These are phyloP conservation scores for Scaptomyza montana DNA, from an alignment of 1,140 invertebrate genomes.

Conservation along the genomic window DNA sequence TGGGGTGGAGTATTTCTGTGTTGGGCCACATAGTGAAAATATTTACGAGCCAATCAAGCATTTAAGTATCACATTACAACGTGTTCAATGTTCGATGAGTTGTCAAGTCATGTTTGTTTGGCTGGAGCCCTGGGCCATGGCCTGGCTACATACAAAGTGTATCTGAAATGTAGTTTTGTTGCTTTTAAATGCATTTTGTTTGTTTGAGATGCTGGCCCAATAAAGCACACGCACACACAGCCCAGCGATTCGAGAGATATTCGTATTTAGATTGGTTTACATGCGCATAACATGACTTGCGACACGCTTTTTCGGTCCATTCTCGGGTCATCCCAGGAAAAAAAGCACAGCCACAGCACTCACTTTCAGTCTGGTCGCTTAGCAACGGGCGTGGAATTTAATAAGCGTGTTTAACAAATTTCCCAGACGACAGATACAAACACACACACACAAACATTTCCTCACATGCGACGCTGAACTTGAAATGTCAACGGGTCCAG, in stretches of 20 bases:
- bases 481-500: slow-evolving; percentile 52
- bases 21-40: slow-evolving; percentile 75
- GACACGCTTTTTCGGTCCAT: slow-evolving; percentile 53
- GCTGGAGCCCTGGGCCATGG: slow-evolving; percentile 31
- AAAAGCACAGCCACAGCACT: not conserved
- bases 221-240: slow-evolving; percentile 57
- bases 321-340: slow-evolving; percentile 17
- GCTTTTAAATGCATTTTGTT: slow-evolving; percentile 83
- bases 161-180: slow-evolving; percentile 79
- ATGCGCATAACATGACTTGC: slow-evolving; percentile 70
- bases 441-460: not conserved
- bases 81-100: slow-evolving; percentile 84
- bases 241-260: slow-evolving; percentile 19
- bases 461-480: slow-evolving; percentile 63
- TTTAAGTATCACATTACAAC: slow-evolving; percentile 84
- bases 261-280: slow-evolving; percentile 82
- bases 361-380: not conserved
- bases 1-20: not conserved
- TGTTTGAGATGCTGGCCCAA: slow-evolving; percentile 69
- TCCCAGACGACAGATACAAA: slow-evolving; percentile 31
- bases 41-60: slow-evolving; percentile 84
- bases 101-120: slow-evolving; percentile 82
- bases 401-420: slow-evolving; percentile 77
- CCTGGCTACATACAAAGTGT: slow-evolving; percentile 10
- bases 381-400: slow-evolving; percentile 58